These are phyloP conservation scores for Pyrrhosoma nymphula DNA, from an alignment of 2,888 invertebrate genomes.

Conservation along the genomic window DNA sequence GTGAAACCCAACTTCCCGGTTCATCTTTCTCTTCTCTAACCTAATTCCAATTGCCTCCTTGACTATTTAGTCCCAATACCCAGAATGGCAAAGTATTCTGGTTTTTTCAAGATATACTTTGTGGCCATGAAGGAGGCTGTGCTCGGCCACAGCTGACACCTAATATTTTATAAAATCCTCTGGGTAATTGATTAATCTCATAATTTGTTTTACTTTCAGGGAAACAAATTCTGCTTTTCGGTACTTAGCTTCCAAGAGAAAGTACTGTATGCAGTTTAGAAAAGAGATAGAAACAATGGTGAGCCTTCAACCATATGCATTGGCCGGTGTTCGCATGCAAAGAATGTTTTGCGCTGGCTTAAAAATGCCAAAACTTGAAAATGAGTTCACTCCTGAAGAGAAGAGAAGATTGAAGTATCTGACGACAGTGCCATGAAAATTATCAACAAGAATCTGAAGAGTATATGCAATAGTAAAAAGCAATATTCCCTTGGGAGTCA, in stretches of 20 bases:
- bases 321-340: slow-evolving; percentile 45
- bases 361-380: slow-evolving; percentile 45
- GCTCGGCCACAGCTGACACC: too few species aligned
- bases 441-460: not conserved
- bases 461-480: not conserved
- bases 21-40: too few species aligned
- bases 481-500: not conserved
- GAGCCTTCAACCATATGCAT: slow-evolving; percentile 47
- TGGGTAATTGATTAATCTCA: not conserved
- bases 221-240: not conserved
- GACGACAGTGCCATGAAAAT: not conserved
- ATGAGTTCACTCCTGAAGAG: not conserved
- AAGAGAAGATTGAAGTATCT: not conserved
- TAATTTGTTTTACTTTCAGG: not conserved
- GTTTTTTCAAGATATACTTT: too few species aligned
- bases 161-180: not conserved
- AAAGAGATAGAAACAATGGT: slow-evolving; percentile 45
- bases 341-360: slow-evolving; percentile 52
- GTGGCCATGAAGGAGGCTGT: too few species aligned
- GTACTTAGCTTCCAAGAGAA: slow-evolving; percentile 1
- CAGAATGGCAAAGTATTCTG: too few species aligned
- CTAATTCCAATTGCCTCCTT: too few species aligned
- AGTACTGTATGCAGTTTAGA: not conserved
- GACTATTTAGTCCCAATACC: too few species aligned
- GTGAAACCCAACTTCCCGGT: too few species aligned